A percentile compares a stretch with the other conserved stretches of the same genome.
These are phyloP conservation scores for Philotrypesis tridentata DNA, from an alignment of 1,140 invertebrate genomes.

Conservation along the genomic window DNA sequence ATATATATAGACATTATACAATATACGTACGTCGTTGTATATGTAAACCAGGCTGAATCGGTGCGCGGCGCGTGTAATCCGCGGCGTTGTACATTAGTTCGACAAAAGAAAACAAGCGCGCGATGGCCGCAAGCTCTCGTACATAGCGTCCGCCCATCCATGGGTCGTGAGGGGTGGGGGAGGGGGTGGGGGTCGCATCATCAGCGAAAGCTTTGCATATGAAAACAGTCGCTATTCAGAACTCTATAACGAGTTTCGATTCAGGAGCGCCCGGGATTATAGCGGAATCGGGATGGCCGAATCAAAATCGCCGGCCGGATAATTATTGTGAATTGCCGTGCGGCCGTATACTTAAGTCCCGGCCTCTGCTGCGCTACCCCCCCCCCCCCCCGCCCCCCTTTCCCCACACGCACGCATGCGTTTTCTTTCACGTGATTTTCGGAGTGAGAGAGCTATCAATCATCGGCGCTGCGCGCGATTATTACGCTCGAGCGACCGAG, in stretches of 20 bases:
- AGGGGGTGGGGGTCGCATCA: neutral
- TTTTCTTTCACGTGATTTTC: too few species aligned
- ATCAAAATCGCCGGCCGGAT: neutral
- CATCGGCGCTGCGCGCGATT: neutral
- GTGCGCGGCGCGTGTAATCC: neutral
- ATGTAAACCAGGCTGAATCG: neutral
- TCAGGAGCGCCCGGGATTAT: slow-evolving; percentile 1
- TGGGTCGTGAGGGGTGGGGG: too few species aligned
- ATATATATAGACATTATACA: too few species aligned
- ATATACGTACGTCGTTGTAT: too few species aligned
- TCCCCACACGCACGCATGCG: too few species aligned
- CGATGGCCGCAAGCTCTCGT: neutral
- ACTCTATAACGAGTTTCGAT: slow-evolving; percentile 12
- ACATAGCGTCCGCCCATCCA: too few species aligned
- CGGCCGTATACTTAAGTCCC: slow-evolving; percentile 11
- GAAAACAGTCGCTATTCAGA: neutral
- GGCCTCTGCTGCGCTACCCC: neutral
- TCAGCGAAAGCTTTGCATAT: neutral
- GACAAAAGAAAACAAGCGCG: neutral
- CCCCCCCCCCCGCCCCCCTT: too few species aligned
- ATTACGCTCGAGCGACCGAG: neutral
- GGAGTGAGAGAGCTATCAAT: too few species aligned
- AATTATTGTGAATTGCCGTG: slow-evolving; percentile 9
- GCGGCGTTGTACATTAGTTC: neutral
- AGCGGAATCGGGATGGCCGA: neutral